Percentiles rank a stretch among this genome's conserved stretches.
Conservation (phyloP, 2,797 vertebrate genomes). For the Melanotaenia nigrans region DNA sequence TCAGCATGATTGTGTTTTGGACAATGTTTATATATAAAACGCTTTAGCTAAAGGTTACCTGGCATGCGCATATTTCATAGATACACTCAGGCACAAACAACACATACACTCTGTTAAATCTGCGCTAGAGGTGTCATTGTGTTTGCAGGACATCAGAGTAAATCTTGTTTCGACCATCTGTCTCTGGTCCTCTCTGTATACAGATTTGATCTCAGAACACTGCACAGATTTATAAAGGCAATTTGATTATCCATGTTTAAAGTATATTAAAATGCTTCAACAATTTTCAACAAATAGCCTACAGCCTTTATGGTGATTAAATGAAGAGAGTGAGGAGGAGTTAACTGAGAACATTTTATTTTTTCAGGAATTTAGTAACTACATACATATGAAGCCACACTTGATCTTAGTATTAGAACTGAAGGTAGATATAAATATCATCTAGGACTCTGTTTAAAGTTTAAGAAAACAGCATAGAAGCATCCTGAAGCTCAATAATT, state of each 20-base stretch:
- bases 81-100: constrained; percentile 6
- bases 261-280: constrained; percentile 18
- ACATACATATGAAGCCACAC: constrained; percentile 1
- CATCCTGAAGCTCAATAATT: constrained; percentile 4
- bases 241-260: constrained; percentile 1
- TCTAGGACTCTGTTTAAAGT: not conserved
- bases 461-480: not conserved
- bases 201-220: constrained; percentile 19
- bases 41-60: not conserved
- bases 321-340: not conserved
- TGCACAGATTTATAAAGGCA: not conserved
- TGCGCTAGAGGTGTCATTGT: constrained; percentile 49
- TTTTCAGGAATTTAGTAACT: not conserved
- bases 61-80: not conserved
- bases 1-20: constrained; percentile 1
- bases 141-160: constrained; percentile 55
- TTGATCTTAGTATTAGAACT: not conserved
- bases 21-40: not conserved
- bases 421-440: not conserved
- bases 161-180: constrained; percentile 70
- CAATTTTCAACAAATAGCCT: constrained; percentile 19
- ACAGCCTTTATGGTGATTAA: not conserved
- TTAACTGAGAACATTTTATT: not conserved
- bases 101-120: constrained; percentile 25
- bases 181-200: constrained; percentile 36